Base-by-base conservation (phyloP, 2,797 vertebrate species). In the Dendrocincla fuliginosa region DNA sequence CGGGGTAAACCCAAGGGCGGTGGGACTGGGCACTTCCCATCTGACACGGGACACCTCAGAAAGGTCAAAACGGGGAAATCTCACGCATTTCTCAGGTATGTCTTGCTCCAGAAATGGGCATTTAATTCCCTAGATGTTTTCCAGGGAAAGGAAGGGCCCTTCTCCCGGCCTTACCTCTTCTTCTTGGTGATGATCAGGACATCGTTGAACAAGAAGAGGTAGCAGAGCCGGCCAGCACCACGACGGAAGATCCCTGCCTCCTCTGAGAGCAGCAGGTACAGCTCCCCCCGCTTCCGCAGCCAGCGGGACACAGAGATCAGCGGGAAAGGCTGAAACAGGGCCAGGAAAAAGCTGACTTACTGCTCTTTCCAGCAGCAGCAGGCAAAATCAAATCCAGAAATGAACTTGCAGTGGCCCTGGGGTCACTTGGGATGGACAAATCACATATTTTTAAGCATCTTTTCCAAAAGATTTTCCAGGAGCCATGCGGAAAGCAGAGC, bases 141-240 rank as follows among this genome's bases (percentile, higher is more conserved):
- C 23, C 14, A 32, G 35, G 10, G 55, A 46, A 50, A 69, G 30
- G 10, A 37, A 20, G 14, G 4, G 25, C 5, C 14, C 13, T 11
- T 23, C 30, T 6, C 1, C 1, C 1, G 9, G 42, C 13, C 61
- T 84, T 87, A 99, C 99, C 99, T 99, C 97, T 99, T 99, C 97
- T 98, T 99, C 97, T 97, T 99, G 92, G 99, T 99, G 92, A 99
- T 86, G 59, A 99, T 99, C 30, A 99, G 98, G 42, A 99, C 98
- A 0, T 99, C 99, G 0, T 98, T 99, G 97, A 99, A 99, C 15
- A 99, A 96, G 89, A 99, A 99, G 78, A 99, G 98, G 97, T 98
- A 98, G 97, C 98, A 98, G 60, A 98, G 98, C 64, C 97, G 97
- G 95, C 98, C 98, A 60, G 99, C 98, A 1, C 99, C 98, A 19